A percentile compares a stretch with the other conserved stretches of the same genome.
phyloP scores from a whole-genome alignment of 2,113 vertebrate genomes.

The Corythornis madagascariensis region DNA sequence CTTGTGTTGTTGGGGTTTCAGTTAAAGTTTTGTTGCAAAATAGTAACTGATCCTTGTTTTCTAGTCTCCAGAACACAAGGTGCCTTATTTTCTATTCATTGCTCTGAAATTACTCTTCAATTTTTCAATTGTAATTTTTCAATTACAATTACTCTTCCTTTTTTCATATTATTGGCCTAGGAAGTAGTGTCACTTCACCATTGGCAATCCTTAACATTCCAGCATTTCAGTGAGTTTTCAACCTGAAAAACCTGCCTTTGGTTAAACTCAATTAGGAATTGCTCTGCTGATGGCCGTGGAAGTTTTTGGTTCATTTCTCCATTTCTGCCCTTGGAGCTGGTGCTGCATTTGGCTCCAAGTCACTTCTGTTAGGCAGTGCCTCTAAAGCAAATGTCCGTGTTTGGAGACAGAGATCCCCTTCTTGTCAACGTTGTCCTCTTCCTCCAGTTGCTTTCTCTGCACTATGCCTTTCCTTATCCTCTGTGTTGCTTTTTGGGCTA shows the following conservation, averaged over 20 bases:
- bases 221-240: not conserved
- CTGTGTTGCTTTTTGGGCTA: not conserved
- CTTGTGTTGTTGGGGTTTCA: not conserved
- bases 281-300: not conserved
- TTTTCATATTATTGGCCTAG: not conserved
- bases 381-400: not conserved
- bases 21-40: not conserved
- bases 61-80: not conserved
- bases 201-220: not conserved
- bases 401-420: not conserved
- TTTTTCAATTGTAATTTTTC: too few relatives aligned
- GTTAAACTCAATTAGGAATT: not conserved
- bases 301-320: not conserved
- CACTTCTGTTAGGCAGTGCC: not conserved
- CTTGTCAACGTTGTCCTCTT: not conserved
- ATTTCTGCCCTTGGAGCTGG: not conserved
- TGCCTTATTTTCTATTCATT: conserved; percentile 9
- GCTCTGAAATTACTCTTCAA: not conserved
- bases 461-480: accelerated
- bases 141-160: not conserved
- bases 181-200: not conserved
- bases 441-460: not conserved
- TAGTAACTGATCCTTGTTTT: conserved; percentile 19
- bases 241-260: not conserved
- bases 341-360: not conserved